Evolutionary conservation across 1,140 invertebrate species (phyloP), one percentile per base, ranked within the genome.

Genomic region (Lethrus apterus): DNA sequence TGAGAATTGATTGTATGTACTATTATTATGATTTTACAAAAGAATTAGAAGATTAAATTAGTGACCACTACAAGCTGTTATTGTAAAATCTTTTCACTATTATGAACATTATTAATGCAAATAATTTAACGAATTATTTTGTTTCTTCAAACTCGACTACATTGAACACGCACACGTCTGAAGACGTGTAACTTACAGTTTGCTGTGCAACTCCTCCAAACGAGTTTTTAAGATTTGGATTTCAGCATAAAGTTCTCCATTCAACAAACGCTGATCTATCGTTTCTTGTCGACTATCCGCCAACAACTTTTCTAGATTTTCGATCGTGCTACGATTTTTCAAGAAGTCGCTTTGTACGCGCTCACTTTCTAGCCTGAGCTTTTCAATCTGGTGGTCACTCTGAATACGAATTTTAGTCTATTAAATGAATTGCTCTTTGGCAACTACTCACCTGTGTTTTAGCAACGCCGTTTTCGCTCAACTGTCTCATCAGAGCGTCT

Each of bases 121-220:
- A n/a, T n/a, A n/a, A n/a, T n/a, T n/a, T n/a, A n/a, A n/a, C n/a
- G n/a, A n/a, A n/a, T n/a, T n/a, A n/a, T n/a, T n/a, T n/a, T n/a
- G n/a, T n/a, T n/a, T n/a, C n/a, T n/a, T n/a, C n/a, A n/a, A n/a
- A n/a, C n/a, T n/a, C n/a, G n/a, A n/a, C n/a, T n/a, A n/a, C n/a
- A n/a, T n/a, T n/a, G n/a, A n/a, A n/a, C n/a, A n/a, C n/a, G n/a
- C n/a, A n/a, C n/a, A n/a, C n/a, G n/a, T n/a, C n/a, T n/a, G n/a
- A n/a, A n/a, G n/a, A n/a, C n/a, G n/a, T 23, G 15, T 11, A 32
- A 65, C 70, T 70, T 67, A 78, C 76, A 78, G 56, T 68, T 70
- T 71, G 7, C 54, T 60, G 43, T 72, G 69, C 3, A 77, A 58
- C 19, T 73, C 70, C 8, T 60, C 52, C 9, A 69, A 58, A 47